Evolutionary conservation across 2,888 invertebrate species (phyloP).

Genomic region (Hyposoter dolosus): DNA sequence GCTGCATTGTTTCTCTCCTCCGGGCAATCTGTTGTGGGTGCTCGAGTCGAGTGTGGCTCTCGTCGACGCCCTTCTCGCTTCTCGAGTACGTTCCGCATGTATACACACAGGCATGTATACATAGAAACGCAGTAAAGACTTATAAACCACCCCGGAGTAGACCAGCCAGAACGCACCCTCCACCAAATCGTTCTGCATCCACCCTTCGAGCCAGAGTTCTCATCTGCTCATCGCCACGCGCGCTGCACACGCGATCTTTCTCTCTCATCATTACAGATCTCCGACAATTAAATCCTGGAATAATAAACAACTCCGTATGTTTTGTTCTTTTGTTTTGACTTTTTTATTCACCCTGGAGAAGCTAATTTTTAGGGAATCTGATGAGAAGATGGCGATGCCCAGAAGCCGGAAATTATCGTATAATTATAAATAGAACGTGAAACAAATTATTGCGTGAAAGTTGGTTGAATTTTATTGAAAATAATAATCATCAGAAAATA

Average conservation of each 20-base stretch:
- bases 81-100: slow-evolving; percentile 50
- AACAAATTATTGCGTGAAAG: background rate
- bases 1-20: slow-evolving; percentile 81
- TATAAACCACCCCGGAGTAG: slow-evolving; percentile 60
- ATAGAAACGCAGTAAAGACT: slow-evolving; percentile 63
- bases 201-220: slow-evolving; percentile 44
- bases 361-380: background rate
- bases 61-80: slow-evolving; percentile 70
- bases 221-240: slow-evolving; percentile 55
- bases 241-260: slow-evolving; percentile 38
- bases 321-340: slow-evolving; percentile 5
- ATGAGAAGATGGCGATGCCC: background rate
- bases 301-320: background rate
- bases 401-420: background rate
- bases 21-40: slow-evolving; percentile 82
- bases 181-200: slow-evolving; percentile 66
- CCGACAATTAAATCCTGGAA: slow-evolving; percentile 53
- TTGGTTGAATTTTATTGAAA: background rate
- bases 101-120: slow-evolving; percentile 70
- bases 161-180: slow-evolving; percentile 65
- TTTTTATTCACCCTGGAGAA: background rate
- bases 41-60: slow-evolving; percentile 82
- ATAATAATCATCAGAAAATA: background rate
- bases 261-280: slow-evolving; percentile 15
- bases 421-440: background rate